Evolutionary conservation across 2,113 vertebrate genomes (phyloP).

Genomic region (Myxocyprinus asiaticus): DNA sequence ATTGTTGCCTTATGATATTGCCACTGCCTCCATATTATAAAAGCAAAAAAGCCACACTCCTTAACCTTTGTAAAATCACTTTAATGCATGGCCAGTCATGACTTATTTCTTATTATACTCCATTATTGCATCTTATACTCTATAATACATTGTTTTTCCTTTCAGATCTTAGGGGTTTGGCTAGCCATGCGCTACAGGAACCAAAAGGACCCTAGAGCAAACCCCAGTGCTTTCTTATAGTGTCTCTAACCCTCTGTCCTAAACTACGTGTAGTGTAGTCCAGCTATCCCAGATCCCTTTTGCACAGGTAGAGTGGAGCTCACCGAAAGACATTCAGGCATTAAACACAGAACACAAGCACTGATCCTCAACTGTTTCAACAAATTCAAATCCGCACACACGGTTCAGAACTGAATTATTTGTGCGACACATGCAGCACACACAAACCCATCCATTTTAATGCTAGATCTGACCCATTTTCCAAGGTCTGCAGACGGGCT

Average conservation of each 20-base stretch:
- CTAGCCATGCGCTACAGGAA: slow-evolving; percentile 91
- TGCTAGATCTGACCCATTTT: slow-evolving; percentile 25
- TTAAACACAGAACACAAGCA: slow-evolving; percentile 35
- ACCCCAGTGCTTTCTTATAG: slow-evolving; percentile 94
- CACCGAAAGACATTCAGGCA: slow-evolving; percentile 52
- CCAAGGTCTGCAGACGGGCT: slow-evolving; percentile 9
- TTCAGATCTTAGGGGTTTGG: slow-evolving; percentile 90
- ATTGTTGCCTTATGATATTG: too few relatives aligned
- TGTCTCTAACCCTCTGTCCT: slow-evolving; percentile 23
- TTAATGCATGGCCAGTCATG: too few relatives aligned
- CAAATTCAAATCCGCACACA: too few relatives aligned
- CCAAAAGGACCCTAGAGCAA: slow-evolving; percentile 91
- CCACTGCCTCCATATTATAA: too few relatives aligned
- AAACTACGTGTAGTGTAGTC: slow-evolving; percentile 8
- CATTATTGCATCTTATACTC: not conserved
- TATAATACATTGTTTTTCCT: slow-evolving; percentile 3
- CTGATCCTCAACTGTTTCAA: slow-evolving; percentile 18
- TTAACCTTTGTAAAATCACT: too few relatives aligned
- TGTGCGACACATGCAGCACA: not conserved
- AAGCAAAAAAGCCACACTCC: too few relatives aligned
- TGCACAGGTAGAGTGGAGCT: slow-evolving; percentile 56
- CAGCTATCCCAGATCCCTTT: slow-evolving; percentile 50
- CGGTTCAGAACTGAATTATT: not conserved
- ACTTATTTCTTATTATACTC: too few relatives aligned
- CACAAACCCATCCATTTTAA: not conserved